These are phyloP conservation scores for Coremacera marginata DNA, from an alignment of 2,888 invertebrate genomes.

Conservation along the genomic window DNA sequence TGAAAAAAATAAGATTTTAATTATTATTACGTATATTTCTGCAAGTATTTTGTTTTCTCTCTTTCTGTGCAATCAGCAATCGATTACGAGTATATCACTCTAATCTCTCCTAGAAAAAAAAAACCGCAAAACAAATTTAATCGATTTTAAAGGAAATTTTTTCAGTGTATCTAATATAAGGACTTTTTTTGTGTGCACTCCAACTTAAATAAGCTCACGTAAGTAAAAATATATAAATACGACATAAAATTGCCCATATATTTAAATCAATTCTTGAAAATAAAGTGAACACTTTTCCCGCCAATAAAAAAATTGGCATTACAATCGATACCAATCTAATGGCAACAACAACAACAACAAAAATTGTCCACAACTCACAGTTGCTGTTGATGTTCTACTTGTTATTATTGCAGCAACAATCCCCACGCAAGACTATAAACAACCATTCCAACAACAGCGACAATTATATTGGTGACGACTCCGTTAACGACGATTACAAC, in stretches of 20 bases:
- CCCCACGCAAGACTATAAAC: neutral
- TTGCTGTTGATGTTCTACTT: slow-evolving; percentile 38
- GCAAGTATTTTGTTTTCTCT: too few relatives aligned
- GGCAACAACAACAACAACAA: slow-evolving; percentile 4
- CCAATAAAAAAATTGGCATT: slow-evolving; percentile 25
- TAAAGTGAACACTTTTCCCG: slow-evolving; percentile 38
- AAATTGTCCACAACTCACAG: neutral
- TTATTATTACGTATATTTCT: too few relatives aligned
- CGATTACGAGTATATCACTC: too few relatives aligned
- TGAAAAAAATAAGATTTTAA: too few relatives aligned
- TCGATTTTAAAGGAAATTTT: too few relatives aligned
- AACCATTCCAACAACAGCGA: neutral
- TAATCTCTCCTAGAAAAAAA: too few relatives aligned
- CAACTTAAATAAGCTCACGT: neutral
- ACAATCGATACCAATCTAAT: neutral
- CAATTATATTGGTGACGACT: neutral
- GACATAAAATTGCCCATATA: neutral
- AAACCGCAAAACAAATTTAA: too few relatives aligned
- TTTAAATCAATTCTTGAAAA: neutral
- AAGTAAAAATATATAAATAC: neutral
- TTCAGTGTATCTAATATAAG: too few relatives aligned
- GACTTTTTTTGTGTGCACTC: too few relatives aligned
- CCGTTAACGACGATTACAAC: neutral
- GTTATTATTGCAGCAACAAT: neutral
- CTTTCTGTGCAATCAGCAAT: too few relatives aligned